Conservation (phyloP, 2,888 invertebrate genomes). For the Venustoraphidia nigricollis region DNA sequence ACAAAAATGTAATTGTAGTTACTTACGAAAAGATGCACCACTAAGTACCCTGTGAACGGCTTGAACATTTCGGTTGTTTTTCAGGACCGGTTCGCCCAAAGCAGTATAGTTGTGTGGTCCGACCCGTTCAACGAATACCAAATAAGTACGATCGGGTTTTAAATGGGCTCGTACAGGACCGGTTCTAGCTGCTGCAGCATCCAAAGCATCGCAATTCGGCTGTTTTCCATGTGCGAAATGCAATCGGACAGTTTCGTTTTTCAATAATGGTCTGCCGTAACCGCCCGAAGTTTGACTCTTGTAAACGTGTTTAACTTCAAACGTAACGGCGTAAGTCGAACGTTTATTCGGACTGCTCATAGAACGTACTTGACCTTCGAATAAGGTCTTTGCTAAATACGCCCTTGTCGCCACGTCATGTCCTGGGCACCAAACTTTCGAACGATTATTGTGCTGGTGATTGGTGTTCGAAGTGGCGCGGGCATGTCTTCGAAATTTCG, state of each 20-base stretch:
- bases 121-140: slow-evolving; percentile 40
- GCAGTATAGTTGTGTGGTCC: slow-evolving; percentile 40
- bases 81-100: slow-evolving; percentile 34
- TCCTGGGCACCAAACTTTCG: slow-evolving; percentile 34
- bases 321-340: slow-evolving; percentile 46
- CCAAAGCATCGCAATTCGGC: slow-evolving; percentile 20
- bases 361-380: slow-evolving; percentile 47
- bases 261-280: slow-evolving; percentile 25
- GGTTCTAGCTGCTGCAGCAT: slow-evolving; percentile 15
- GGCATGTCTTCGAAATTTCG: no score
- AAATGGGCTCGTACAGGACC: slow-evolving; percentile 38
- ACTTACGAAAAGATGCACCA: no score
- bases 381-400: slow-evolving; percentile 46
- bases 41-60: not conserved
- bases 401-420: slow-evolving; percentile 48
- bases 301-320: slow-evolving; percentile 45
- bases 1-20: no score
- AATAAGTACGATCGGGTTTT: slow-evolving; percentile 37
- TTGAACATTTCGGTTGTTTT: slow-evolving; percentile 17
- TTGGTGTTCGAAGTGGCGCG: no score
- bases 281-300: slow-evolving; percentile 36
- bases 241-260: slow-evolving; percentile 33
- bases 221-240: slow-evolving; percentile 27
- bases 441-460: no score
- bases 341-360: slow-evolving; percentile 39